Base-by-base conservation (phyloP, 2,888 invertebrate species). In the Creontiades dilutus region DNA sequence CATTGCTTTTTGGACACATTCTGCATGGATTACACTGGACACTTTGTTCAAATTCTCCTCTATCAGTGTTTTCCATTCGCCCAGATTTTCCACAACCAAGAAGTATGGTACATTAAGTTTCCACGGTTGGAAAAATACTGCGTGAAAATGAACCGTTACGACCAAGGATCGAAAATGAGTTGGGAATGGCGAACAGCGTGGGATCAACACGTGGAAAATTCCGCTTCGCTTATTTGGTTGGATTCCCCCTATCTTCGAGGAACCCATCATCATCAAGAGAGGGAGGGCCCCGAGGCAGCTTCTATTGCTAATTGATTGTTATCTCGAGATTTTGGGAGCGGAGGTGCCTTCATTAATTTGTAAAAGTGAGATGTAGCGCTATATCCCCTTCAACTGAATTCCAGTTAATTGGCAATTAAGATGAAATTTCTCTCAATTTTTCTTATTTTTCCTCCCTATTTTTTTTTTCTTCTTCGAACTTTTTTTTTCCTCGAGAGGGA, bases 271-370 rank as follows among this genome's bases (percentile, higher is more conserved):
- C 68, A 12, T 68, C 68, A 68, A 23, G 23, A 68, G 23, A 23
- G 27, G 68, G 27, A 23, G 19, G 23, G 19, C 11, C 68, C 23
- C 23, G 23, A 23, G 23, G 23, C 68, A 27, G 68, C 82, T 82
- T 52, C 52, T 82, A 82, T 82, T 82, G 82, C 82, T 82, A 82
- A 82, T 82, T 82, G 82, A 82, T 82, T 82, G 82, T 82, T 82
- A 82, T 82, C 82, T 48, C 48, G 48, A 28, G 27, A n/a, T 82
- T 28, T 28, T 27, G 47, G 82, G 81, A 19, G 82, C 16, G 82
- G 82, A 82, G 52, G 82, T 82, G 52, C 52, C 82, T 82, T 82
- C 82, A 82, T 82, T 82, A 82, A 82, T 82, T 82, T 82, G 82
- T 48, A 82, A 82, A 52, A 48, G 48, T 82, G 82, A 52, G 19